A percentile compares a stretch with the other conserved stretches of the same genome.
Evolutionary conservation across 92 coral and sea anemone genomes (phyloP).

Genomic region (Zoanthus sociatus): DNA sequence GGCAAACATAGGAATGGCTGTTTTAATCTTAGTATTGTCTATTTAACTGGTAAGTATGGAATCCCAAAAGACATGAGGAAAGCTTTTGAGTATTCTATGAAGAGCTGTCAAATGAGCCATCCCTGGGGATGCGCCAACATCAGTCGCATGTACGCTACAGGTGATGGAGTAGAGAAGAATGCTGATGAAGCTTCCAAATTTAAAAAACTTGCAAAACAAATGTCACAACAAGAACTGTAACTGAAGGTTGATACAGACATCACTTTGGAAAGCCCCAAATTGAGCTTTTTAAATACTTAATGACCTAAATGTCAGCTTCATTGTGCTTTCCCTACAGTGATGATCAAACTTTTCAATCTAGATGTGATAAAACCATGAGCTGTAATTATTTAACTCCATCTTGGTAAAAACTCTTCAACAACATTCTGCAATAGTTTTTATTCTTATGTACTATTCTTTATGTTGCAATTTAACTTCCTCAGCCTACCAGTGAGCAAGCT

Average conservation of each 20-base stretch:
- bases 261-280: too few relatives aligned
- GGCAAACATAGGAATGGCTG: slow-evolving; percentile 88
- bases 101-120: slow-evolving; percentile 92
- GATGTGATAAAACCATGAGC: too few relatives aligned
- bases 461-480: too few relatives aligned
- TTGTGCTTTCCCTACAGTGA: too few relatives aligned
- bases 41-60: slow-evolving; percentile 88
- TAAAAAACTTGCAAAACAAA: slow-evolving; percentile 85
- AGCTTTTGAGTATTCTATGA: slow-evolving; percentile 87
- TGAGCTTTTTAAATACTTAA: too few relatives aligned
- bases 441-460: too few relatives aligned
- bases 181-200: slow-evolving; percentile 76
- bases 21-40: slow-evolving; percentile 90
- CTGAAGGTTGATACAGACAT: neutral
- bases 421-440: too few relatives aligned
- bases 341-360: too few relatives aligned
- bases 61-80: slow-evolving; percentile 85
- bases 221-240: slow-evolving; percentile 68
- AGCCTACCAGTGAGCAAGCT: too few relatives aligned
- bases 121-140: slow-evolving; percentile 98
- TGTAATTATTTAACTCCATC: too few relatives aligned
- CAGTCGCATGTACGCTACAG: slow-evolving; percentile 90
- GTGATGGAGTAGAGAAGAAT: slow-evolving; percentile 91
- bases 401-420: too few relatives aligned
- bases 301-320: too few relatives aligned